These are phyloP conservation scores for Hippopotamyrus pictus DNA, from an alignment of 2,797 vertebrate genomes.

Conservation along the genomic window DNA sequence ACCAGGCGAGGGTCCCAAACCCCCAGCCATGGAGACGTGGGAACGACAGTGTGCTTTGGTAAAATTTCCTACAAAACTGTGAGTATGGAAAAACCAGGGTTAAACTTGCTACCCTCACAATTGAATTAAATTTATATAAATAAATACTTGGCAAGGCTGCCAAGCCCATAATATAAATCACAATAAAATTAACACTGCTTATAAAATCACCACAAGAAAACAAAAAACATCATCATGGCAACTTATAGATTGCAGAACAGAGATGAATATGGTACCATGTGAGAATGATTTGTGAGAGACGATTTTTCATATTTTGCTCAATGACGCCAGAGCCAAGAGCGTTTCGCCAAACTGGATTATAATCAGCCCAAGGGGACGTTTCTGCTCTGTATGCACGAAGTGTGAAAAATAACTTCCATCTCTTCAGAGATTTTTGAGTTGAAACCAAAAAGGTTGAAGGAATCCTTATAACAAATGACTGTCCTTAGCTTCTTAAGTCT, in stretches of 20 bases:
- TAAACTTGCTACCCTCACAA: background rate
- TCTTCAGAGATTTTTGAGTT: background rate
- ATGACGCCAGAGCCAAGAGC: background rate
- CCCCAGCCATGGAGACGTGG: background rate
- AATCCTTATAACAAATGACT: background rate
- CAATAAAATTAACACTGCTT: background rate
- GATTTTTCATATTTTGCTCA: background rate
- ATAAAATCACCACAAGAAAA: slow-evolving; percentile 13
- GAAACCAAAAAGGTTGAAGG: background rate
- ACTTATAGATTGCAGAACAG: background rate
- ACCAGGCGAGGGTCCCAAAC: background rate
- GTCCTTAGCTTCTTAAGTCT: background rate
- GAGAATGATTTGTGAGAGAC: background rate
- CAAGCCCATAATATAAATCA: background rate
- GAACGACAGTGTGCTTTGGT: background rate
- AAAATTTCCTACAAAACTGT: background rate
- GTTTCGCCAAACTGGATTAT: slow-evolving; percentile 7
- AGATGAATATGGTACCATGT: slow-evolving; percentile 7
- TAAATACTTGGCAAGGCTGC: background rate
- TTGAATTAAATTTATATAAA: background rate
- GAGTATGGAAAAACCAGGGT: background rate
- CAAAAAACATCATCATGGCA: background rate
- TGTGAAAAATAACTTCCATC: slow-evolving; percentile 8
- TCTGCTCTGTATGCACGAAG: background rate
- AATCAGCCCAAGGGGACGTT: slow-evolving; percentile 2